Evolutionary conservation across 2,113 vertebrate genomes (phyloP), one percentile per base, ranked within the genome.

Genomic region (Caranx melampygus): DNA sequence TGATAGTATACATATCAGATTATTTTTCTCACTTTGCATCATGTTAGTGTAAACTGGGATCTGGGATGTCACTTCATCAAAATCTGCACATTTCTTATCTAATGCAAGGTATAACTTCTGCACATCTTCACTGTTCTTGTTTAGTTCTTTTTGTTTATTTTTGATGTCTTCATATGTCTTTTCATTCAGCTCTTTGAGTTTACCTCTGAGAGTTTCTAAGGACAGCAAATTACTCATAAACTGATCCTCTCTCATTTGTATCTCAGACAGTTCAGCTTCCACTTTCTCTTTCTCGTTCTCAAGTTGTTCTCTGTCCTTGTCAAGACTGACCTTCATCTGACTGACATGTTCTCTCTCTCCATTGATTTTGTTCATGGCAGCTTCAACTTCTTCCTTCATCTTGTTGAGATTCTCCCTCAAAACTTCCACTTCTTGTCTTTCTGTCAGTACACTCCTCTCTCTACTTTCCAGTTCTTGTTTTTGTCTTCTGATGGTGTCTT

Each of bases 291-390:
- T 79, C 21, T 79, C 40, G 7, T 49, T 60, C 3, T 20, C 18
- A 51, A 51, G 49, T 20, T 51, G 6, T 51, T 20, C 5, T n/a
- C 49, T 51, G 49, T 51, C 68, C 14, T 12, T 61, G 3, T 69
- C 55, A 1, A 79, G 16, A 1, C 73, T 45, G n/a, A 1, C 59
- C 26, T 73, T 78, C 3, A 83, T 31, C 37, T 68, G 57, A 51
- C 40, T 63, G 20, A 89, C 21, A 10, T 78, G 37, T 55, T 37
- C 35, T 76, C 44, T 83, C 1, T 88, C 80, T 51, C 5, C 45
- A 20, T 4, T 44, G 20, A 86, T 49, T 16, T 6, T 72, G 0
- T 67, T 65, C 40, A 62, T 70, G 3, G 54, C 21, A n/a, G 34
- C 37, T 45, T 82, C 60, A 2, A 64, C 2, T 16, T 85, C 79